Evolutionary conservation across 2,888 invertebrate genomes (phyloP).

Genomic region (Ganaspis brasiliensis): DNA sequence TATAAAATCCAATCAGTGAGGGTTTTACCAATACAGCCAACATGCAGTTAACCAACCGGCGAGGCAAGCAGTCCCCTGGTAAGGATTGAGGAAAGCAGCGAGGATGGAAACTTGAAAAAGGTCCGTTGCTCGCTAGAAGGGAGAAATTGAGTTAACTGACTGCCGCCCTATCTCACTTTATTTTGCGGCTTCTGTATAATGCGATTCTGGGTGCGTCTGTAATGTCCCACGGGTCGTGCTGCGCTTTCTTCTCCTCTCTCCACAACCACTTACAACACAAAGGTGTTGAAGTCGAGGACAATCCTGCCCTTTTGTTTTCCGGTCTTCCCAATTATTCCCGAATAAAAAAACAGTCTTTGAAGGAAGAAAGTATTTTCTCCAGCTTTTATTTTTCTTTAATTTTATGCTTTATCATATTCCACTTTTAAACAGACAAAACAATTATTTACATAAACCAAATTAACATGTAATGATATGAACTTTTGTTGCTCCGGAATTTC

Average conservation of each 20-base stretch:
- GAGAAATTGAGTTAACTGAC: slow-evolving; percentile 72
- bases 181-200: slow-evolving; percentile 69
- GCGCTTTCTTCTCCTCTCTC: slow-evolving; percentile 50
- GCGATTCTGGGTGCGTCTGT: slow-evolving; percentile 64
- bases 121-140: slow-evolving; percentile 54
- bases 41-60: slow-evolving; percentile 62
- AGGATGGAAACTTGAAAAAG: slow-evolving; percentile 52
- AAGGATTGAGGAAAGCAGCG: slow-evolving; percentile 55
- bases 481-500: too few species aligned
- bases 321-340: slow-evolving; percentile 21
- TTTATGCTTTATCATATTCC: not conserved
- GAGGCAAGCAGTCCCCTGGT: slow-evolving; percentile 52
- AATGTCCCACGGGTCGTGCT: slow-evolving; percentile 52
- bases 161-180: slow-evolving; percentile 73
- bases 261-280: slow-evolving; percentile 1
- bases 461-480: too few species aligned
- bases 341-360: slow-evolving; percentile 9
- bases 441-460: too few species aligned
- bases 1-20: slow-evolving; percentile 77
- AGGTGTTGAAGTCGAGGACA: slow-evolving; percentile 14
- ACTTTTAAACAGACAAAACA: too few species aligned
- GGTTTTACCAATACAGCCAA: slow-evolving; percentile 62
- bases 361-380: not conserved
- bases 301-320: slow-evolving; percentile 25
- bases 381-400: not conserved